phyloP scores from a whole-genome alignment of 2,113 vertebrate species.

The Chascanopsetta lugubris region DNA sequence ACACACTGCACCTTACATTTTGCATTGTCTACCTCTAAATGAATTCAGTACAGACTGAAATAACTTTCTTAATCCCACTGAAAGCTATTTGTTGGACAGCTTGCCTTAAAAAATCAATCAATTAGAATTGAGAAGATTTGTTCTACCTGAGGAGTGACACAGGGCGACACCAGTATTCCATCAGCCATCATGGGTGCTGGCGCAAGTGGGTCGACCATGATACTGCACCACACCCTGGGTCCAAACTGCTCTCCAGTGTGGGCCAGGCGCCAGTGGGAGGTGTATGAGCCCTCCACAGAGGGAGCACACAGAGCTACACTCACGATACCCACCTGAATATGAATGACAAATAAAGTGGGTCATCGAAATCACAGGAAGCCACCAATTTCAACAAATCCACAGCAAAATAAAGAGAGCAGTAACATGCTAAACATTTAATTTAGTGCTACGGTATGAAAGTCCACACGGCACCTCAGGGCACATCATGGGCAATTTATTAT shows the following conservation, averaged over 20 bases:
- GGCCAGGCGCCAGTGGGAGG: conserved; percentile 96
- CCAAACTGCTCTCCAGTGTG: conserved; percentile 95
- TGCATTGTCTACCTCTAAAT: no score
- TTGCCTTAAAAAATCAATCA: no score
- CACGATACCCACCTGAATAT: conserved; percentile 87
- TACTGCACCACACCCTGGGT: conserved; percentile 97
- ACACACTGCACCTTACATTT: no score
- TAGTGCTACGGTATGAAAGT: no score
- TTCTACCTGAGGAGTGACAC: conserved; percentile 83
- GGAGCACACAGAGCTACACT: conserved; percentile 93
- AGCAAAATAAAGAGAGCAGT: not conserved
- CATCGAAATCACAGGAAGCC: not conserved
- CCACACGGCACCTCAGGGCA: no score
- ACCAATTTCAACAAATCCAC: not conserved
- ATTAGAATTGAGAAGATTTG: no score
- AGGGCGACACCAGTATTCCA: conserved; percentile 69
- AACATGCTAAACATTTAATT: no score
- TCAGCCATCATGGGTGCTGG: conserved; percentile 77
- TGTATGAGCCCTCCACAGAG: conserved; percentile 91
- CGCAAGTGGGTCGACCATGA: conserved; percentile 88
- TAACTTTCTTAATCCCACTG: no score
- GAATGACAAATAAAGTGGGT: not conserved
- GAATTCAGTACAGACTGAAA: no score
- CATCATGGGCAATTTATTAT: no score
- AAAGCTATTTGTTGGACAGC: no score